Percentiles rank a stretch among this genome's conserved stretches.
Conservation (phyloP, 92 coral and sea anemone genomes). For the Phenganax marumi region DNA sequence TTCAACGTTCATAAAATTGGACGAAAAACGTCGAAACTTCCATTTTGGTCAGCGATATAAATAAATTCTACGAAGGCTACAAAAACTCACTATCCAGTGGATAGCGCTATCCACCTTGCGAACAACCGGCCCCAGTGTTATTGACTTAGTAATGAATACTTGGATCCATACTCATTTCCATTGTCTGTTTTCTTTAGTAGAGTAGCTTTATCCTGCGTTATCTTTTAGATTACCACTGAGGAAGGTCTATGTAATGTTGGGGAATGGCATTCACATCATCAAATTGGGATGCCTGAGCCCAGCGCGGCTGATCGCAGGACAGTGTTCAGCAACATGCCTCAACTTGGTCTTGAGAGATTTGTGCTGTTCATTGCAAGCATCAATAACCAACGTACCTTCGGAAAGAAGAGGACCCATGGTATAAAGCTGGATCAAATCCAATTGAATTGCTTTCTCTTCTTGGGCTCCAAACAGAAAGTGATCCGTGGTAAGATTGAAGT, state of each 20-base stretch:
- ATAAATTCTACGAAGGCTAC: too few species aligned
- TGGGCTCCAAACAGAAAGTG: background rate
- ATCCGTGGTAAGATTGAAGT: background rate
- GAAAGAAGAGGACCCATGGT: constrained; percentile 13
- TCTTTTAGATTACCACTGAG: constrained; percentile 43
- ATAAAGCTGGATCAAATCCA: constrained; percentile 7
- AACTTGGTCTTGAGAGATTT: constrained; percentile 68
- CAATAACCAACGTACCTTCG: background rate
- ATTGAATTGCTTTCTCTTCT: background rate
- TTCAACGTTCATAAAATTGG: too few species aligned
- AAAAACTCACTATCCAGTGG: too few species aligned
- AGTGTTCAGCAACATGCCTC: constrained; percentile 80
- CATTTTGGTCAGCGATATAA: too few species aligned
- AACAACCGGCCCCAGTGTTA: too few species aligned
- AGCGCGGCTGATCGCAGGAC: constrained; percentile 81
- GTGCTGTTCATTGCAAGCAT: constrained; percentile 79
- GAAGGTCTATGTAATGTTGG: constrained; percentile 92
- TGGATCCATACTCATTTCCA: too few species aligned
- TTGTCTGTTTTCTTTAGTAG: too few species aligned
- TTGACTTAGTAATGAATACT: too few species aligned
- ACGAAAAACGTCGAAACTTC: too few species aligned
- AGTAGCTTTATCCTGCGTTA: too few species aligned
- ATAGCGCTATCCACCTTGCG: too few species aligned
- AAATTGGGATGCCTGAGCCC: constrained; percentile 70
- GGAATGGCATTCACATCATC: constrained; percentile 98